phyloP scores from a whole-genome alignment of 2,113 vertebrate species.

The Malurus cyaneus region DNA sequence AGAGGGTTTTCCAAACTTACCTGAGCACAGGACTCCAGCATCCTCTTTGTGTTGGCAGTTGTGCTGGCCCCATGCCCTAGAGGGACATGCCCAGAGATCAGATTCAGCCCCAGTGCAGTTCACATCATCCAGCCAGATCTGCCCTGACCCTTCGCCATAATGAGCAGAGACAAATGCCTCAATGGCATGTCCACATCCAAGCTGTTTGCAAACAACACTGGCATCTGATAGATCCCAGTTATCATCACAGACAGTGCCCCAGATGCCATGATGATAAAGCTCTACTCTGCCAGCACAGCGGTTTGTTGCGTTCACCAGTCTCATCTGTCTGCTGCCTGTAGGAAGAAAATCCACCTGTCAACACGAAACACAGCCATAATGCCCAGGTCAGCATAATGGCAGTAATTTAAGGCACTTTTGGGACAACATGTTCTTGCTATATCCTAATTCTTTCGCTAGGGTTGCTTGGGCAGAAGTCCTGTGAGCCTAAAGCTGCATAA shows the following conservation, averaged over 20 bases:
- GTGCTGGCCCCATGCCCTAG: constrained; percentile 55
- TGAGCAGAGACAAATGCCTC: constrained; percentile 56
- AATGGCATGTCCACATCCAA: constrained; percentile 72
- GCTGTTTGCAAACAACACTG: constrained; percentile 70
- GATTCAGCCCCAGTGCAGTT: constrained; percentile 70
- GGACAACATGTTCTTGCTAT: neutral
- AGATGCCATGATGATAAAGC: constrained; percentile 62
- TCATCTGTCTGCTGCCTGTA: constrained; percentile 61
- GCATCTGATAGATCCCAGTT: constrained; percentile 72
- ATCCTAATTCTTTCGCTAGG: neutral
- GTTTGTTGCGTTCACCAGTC: constrained; percentile 58
- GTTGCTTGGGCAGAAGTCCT: neutral
- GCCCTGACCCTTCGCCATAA: constrained; percentile 67
- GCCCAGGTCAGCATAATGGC: neutral
- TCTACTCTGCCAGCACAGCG: constrained; percentile 75
- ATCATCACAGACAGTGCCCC: constrained; percentile 77
- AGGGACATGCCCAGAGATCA: constrained; percentile 67
- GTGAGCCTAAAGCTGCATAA: neutral
- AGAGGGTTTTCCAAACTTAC: neutral
- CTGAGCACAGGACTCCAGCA: constrained; percentile 61
- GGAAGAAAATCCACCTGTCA: neutral
- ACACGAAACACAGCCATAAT: neutral
- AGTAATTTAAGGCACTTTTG: neutral
- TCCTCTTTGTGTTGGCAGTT: constrained; percentile 62
- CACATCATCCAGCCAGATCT: constrained; percentile 71